Percentiles rank a stretch among this genome's conserved stretches.
Evolutionary conservation across 1,140 invertebrate species (phyloP).

Genomic region (Manduca sexta): DNA sequence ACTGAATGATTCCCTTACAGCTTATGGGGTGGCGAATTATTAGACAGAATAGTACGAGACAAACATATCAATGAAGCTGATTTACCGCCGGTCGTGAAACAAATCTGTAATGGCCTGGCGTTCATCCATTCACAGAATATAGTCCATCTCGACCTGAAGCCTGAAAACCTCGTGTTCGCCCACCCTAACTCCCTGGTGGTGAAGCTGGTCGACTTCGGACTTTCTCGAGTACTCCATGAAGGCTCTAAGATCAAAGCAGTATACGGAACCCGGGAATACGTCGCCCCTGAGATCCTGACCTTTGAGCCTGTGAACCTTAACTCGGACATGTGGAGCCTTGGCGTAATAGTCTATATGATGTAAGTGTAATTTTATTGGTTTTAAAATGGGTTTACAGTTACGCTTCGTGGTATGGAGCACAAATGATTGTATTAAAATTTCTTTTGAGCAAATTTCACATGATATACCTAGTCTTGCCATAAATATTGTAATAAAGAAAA

Average conservation of each 20-base stretch:
- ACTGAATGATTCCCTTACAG: too few species aligned
- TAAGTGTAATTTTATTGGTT: constrained; percentile 76
- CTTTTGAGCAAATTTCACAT: too few species aligned
- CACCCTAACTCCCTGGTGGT: constrained; percentile 84
- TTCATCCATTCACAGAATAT: constrained; percentile 92
- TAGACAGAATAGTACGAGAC: constrained; percentile 92
- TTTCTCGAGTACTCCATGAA: constrained; percentile 82
- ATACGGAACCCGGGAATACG: constrained; percentile 95
- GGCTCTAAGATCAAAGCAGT: constrained; percentile 82
- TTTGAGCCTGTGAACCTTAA: constrained; percentile 90
- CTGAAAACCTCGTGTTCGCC: constrained; percentile 95
- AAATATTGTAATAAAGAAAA: too few species aligned
- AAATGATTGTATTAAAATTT: too few species aligned
- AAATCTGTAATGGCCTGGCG: constrained; percentile 92
- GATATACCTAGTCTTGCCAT: too few species aligned
- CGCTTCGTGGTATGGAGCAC: too few species aligned
- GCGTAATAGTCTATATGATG: constrained; percentile 95
- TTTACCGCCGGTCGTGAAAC: constrained; percentile 91
- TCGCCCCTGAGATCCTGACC: constrained; percentile 94
- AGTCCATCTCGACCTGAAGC: constrained; percentile 94
- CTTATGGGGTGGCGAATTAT: constrained; percentile 93
- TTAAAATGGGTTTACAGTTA: too few species aligned
- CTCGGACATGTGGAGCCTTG: constrained; percentile 95
- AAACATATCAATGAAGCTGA: constrained; percentile 94
- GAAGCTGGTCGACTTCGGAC: constrained; percentile 94